Evolutionary conservation across 1,140 invertebrate species (phyloP).

Genomic region (Apocrypta bakeri): DNA sequence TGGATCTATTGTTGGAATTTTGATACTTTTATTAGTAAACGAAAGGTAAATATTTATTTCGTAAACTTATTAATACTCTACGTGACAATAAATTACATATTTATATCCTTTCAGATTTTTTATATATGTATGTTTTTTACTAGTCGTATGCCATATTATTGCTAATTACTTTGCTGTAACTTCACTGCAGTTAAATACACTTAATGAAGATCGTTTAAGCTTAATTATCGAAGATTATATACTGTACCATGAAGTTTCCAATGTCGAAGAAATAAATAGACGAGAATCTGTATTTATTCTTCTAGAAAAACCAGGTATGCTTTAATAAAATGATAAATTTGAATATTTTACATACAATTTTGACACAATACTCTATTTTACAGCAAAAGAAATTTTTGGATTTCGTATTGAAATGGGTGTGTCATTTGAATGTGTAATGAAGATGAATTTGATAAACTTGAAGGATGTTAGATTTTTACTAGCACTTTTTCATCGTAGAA

Average conservation of each 20-base stretch:
- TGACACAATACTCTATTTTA: slow-evolving; percentile 32
- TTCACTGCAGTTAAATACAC: slow-evolving; percentile 81
- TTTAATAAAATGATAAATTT: slow-evolving; percentile 61
- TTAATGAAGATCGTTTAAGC: slow-evolving; percentile 86
- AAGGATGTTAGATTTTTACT: slow-evolving; percentile 65
- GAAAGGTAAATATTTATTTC: slow-evolving; percentile 68
- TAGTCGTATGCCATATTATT: slow-evolving; percentile 88
- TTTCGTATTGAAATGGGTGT: slow-evolving; percentile 74
- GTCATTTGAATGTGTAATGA: slow-evolving; percentile 74
- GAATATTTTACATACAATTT: slow-evolving; percentile 58
- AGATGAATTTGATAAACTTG: slow-evolving; percentile 60
- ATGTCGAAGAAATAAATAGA: slow-evolving; percentile 75
- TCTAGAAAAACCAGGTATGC: slow-evolving; percentile 70
- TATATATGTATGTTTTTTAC: slow-evolving; percentile 81
- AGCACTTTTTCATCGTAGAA: slow-evolving; percentile 67
- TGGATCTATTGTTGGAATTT: slow-evolving; percentile 85
- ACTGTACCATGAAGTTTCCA: slow-evolving; percentile 70
- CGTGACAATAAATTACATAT: slow-evolving; percentile 14
- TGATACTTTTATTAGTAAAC: slow-evolving; percentile 83
- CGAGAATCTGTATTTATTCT: slow-evolving; percentile 77
- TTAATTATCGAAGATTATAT: slow-evolving; percentile 80
- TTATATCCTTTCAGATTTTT: slow-evolving; percentile 74
- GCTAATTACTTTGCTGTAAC: slow-evolving; percentile 91
- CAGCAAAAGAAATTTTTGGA: slow-evolving; percentile 74
- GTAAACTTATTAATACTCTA: slow-evolving; percentile 17